Conservation (phyloP, 2,113 vertebrate species). For the Petroica traversi region DNA sequence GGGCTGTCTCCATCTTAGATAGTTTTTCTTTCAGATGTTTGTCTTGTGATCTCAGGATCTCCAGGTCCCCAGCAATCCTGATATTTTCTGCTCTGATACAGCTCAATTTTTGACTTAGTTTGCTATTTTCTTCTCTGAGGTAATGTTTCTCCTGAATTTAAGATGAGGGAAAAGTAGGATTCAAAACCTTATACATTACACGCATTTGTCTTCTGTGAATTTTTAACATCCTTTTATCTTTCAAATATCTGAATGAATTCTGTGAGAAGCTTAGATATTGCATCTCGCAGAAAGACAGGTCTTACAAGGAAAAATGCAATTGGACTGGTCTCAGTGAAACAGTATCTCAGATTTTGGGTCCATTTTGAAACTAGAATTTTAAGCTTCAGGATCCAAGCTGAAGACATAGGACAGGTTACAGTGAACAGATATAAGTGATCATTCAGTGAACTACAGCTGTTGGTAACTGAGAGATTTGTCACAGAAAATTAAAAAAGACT, state of each 20-base stretch:
- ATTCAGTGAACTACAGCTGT: background rate
- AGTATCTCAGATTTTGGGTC: background rate
- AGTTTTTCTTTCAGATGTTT: slow-evolving; percentile 74
- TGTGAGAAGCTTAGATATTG: background rate
- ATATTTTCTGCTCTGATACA: slow-evolving; percentile 73
- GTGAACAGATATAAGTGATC: background rate
- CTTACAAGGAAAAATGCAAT: background rate
- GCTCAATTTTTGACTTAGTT: slow-evolving; percentile 71
- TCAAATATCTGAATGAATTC: background rate
- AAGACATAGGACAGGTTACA: background rate
- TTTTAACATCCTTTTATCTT: background rate
- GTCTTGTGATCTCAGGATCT: slow-evolving; percentile 75
- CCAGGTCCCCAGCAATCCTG: slow-evolving; percentile 76
- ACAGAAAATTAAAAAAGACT: background rate
- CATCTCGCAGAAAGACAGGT: background rate
- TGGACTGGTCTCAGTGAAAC: background rate
- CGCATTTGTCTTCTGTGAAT: background rate
- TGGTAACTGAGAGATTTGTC: background rate
- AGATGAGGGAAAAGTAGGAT: background rate
- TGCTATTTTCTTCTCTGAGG: slow-evolving; percentile 74
- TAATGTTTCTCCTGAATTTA: slow-evolving; percentile 78
- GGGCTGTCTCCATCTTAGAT: slow-evolving; percentile 76
- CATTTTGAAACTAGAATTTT: background rate
- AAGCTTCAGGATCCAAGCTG: background rate
- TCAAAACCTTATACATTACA: background rate